These are phyloP conservation scores for Sminthopsis crassicaudata DNA, from an alignment of 2,113 vertebrate species.

Conservation along the genomic window DNA sequence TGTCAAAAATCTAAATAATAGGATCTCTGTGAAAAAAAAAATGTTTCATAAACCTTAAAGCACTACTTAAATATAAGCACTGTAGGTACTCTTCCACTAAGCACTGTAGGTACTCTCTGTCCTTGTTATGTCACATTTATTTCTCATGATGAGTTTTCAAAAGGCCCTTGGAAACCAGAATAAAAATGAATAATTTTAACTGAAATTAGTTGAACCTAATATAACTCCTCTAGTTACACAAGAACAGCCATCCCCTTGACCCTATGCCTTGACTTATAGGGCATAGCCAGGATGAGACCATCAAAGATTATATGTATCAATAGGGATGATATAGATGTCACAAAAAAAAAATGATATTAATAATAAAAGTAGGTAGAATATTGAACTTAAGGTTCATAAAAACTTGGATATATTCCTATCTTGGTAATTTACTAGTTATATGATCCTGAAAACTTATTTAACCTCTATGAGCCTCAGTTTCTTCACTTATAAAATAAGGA, in stretches of 20 bases:
- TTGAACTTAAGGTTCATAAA: not conserved
- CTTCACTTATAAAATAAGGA: not conserved
- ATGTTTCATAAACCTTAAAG: not conserved
- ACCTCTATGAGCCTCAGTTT: not conserved
- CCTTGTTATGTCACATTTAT: not conserved
- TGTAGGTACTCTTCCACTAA: not conserved
- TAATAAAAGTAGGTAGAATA: not conserved
- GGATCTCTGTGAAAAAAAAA: not conserved
- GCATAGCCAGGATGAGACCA: not conserved
- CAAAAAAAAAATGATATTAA: not conserved
- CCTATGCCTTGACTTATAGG: not conserved
- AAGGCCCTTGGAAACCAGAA: not conserved
- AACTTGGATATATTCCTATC: not conserved
- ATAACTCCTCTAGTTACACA: not conserved
- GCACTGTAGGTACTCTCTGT: not conserved
- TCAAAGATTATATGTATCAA: not conserved
- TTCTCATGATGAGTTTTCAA: not conserved
- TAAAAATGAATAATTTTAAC: not conserved
- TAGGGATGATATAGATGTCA: not conserved
- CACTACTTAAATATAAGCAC: not conserved
- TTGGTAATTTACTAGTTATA: not conserved
- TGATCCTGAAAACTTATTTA: not conserved
- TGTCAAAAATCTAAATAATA: not conserved
- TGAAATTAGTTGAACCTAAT: not conserved
- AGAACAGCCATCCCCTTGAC: not conserved